phyloP scores from a whole-genome alignment of 2,113 vertebrate species.

The Leucopsar rothschildi region DNA sequence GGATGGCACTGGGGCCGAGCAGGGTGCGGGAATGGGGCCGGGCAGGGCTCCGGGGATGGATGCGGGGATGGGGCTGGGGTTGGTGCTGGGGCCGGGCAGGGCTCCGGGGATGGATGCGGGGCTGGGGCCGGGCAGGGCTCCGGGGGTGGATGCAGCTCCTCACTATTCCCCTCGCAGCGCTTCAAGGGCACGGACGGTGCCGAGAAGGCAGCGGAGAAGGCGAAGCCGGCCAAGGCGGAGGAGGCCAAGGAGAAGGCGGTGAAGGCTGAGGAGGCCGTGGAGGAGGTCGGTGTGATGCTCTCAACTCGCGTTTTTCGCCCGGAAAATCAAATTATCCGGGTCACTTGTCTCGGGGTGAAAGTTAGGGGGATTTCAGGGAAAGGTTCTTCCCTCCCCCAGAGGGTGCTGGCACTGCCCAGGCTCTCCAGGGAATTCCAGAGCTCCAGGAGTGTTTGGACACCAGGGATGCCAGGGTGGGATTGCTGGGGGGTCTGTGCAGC shows the following conservation, averaged over 20 bases:
- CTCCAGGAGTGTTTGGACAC: not conserved
- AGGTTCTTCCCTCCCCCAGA: not conserved
- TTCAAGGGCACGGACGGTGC: constrained; percentile 87
- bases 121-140: no score
- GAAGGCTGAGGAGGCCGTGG: constrained; percentile 76
- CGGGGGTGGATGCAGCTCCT: rapidly evolving
- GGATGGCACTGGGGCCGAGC: no score
- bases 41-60: no score
- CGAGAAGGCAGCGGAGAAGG: constrained; percentile 76
- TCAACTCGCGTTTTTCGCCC: rapidly evolving
- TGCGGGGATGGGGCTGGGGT: no score
- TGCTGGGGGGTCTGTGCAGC: not conserved
- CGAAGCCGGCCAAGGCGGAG: constrained; percentile 83
- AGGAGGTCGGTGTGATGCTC: constrained; percentile 77
- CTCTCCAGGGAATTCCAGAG: not conserved
- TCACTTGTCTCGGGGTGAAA: not conserved
- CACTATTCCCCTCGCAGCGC: constrained; percentile 64
- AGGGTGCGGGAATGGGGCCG: no score
- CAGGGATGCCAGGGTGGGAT: not conserved
- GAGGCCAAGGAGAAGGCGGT: constrained; percentile 82
- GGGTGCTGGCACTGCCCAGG: not conserved
- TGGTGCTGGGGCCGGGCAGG: no score
- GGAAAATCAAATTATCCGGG: rapidly evolving
- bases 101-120: no score
- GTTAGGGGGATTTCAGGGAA: not conserved